Evolutionary conservation across 2,888 invertebrate genomes (phyloP), one percentile per base, ranked within the genome.

Genomic region (Volucella bombylans): DNA sequence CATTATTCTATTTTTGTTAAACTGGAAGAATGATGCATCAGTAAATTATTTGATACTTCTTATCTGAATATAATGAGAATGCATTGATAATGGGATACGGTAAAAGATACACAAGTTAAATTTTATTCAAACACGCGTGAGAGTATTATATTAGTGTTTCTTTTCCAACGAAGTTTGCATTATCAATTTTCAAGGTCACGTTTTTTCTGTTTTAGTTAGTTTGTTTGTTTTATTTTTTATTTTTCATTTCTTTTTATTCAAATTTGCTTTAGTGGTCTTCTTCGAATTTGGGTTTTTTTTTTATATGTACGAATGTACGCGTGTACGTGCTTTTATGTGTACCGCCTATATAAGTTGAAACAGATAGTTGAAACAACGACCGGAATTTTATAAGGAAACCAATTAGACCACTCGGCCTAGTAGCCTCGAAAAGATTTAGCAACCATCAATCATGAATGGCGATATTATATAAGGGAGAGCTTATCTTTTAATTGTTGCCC

Each of bases 121-220:
- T 45, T 45, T 4, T n/a, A 57, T 64, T 39, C n/a, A 31, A 54
- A 73, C 54, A 72, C 38, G 54, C 55, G 62, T 54, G 39, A 73
- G 45, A 64, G 67, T 18, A 18, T 18, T 18, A 1, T 18, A 1
- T 69, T 49, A 69, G 64, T 78, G 57, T 78, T 69, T 41, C 49
- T 8, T 47, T 77, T 64, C 49, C 49, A 43, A 14, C 55, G 2
- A 18, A 68, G 15, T 55, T 52, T 78, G 54, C 64, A 69, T 78
- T 71, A 78, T 77, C 68, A 78, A 49, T n/a, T 64, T 55, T 78
- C 69, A 78, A 78, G 78, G 78, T 64, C 78, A 55, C 50, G 74
- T 31, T 12, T 15, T 64, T 11, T 31, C 31, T 31, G 31, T 31
- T 31, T 31, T 2, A 31, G 55, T 18, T 54, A 55, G 52, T 41